A percentile compares a stretch with the other conserved stretches of the same genome.
These are phyloP conservation scores for Macquaria australasica DNA, from an alignment of 2,113 vertebrate genomes.

Conservation along the genomic window DNA sequence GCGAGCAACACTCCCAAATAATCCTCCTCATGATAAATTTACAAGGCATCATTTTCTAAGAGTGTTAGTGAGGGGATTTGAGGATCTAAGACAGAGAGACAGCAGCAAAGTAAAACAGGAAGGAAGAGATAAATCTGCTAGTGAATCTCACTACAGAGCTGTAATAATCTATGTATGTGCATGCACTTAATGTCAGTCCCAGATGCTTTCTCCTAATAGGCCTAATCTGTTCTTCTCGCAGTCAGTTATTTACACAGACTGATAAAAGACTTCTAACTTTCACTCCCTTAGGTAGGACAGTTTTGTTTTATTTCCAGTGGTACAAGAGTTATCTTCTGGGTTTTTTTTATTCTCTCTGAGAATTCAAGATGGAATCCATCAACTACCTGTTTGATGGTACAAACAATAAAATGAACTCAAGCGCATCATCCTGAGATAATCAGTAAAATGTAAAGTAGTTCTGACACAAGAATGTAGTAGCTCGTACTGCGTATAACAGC, in stretches of 20 bases:
- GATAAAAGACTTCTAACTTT: slow-evolving; percentile 34
- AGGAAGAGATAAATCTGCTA: slow-evolving; percentile 34
- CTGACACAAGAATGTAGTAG: background rate
- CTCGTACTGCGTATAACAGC: background rate
- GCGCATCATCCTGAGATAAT: slow-evolving; percentile 8
- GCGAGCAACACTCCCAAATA: slow-evolving; percentile 57
- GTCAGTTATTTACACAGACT: slow-evolving; percentile 45
- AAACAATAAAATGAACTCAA: slow-evolving; percentile 37
- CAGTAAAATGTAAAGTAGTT: slow-evolving; percentile 26
- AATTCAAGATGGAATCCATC: slow-evolving; percentile 10
- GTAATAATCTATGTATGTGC: slow-evolving; percentile 42
- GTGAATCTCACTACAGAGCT: slow-evolving; percentile 22
- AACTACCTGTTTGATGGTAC: slow-evolving; percentile 29
- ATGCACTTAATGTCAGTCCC: slow-evolving; percentile 47
- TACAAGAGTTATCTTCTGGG: background rate
- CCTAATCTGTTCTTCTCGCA: slow-evolving; percentile 54
- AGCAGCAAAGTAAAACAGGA: slow-evolving; percentile 33
- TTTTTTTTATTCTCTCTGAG: background rate
- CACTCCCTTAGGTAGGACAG: slow-evolving; percentile 14
- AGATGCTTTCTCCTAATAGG: slow-evolving; percentile 58
- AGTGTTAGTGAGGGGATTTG: slow-evolving; percentile 48
- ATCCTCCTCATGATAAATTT: slow-evolving; percentile 67
- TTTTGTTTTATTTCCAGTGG: slow-evolving; percentile 32
- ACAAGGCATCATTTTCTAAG: slow-evolving; percentile 63
- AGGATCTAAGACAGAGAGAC: slow-evolving; percentile 31